These are phyloP conservation scores for Scaptomyza polygonia DNA, from an alignment of 2,888 invertebrate species.

Conservation along the genomic window DNA sequence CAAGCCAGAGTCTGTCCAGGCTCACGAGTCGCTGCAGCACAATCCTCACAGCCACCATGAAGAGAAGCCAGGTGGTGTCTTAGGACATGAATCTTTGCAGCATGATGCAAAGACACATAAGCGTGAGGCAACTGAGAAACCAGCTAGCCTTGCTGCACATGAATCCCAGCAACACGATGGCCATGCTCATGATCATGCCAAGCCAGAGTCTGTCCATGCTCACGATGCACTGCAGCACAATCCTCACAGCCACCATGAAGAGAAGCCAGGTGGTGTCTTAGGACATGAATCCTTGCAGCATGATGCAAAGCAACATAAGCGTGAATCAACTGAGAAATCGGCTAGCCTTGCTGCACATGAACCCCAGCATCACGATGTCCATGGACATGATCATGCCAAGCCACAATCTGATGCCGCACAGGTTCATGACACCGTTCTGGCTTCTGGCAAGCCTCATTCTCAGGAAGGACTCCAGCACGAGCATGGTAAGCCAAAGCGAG, in stretches of 20 bases:
- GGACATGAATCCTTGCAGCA: constrained; percentile 11
- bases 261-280: neutral
- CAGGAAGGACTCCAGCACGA: neutral
- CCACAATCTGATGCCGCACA: constrained; percentile 14
- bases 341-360: constrained; percentile 2
- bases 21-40: constrained; percentile 9
- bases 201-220: constrained; percentile 23
- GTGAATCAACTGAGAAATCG: constrained; percentile 9
- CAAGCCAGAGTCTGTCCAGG: constrained; percentile 20
- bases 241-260: neutral
- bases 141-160: neutral
- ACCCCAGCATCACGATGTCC: neutral
- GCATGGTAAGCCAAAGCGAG: neutral
- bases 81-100: neutral
- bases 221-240: constrained; percentile 6
- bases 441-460: neutral
- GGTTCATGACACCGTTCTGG: neutral
- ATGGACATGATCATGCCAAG: constrained; percentile 7
- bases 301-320: constrained; percentile 12
- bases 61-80: neutral
- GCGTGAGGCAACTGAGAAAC: constrained; percentile 12
- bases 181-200: constrained; percentile 6
- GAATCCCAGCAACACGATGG: neutral
- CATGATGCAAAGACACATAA: neutral
- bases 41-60: neutral